phyloP scores from a whole-genome alignment of 2,113 vertebrate genomes.

The Microtus pennsylvanicus region DNA sequence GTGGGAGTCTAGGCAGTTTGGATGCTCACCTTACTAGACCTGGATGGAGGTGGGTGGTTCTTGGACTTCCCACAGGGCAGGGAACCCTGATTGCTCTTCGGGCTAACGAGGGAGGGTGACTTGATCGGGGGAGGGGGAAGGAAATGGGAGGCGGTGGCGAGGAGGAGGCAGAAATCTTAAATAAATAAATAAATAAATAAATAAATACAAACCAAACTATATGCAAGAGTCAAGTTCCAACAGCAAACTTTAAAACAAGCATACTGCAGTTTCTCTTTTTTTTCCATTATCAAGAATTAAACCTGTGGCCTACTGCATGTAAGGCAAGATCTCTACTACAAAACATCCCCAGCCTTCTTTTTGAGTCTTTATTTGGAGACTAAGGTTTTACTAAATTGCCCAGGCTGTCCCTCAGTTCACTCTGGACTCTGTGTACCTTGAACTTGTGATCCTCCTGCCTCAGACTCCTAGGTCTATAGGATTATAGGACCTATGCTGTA shows the following conservation, averaged over 20 bases:
- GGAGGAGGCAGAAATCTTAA: too few relatives aligned
- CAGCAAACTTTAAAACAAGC: constrained; percentile 18
- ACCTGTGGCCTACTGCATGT: neutral
- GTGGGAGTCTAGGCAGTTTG: too few relatives aligned
- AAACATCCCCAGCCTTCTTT: neutral
- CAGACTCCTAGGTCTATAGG: neutral
- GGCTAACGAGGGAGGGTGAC: too few relatives aligned
- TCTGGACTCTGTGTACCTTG: neutral
- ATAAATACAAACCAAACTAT: neutral
- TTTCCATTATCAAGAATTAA: neutral
- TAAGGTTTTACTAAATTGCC: neutral
- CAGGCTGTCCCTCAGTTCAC: neutral
- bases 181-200: too few relatives aligned
- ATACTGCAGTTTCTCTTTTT: neutral
- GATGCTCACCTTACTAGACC: too few relatives aligned
- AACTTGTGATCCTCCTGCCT: neutral
- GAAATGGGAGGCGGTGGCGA: too few relatives aligned
- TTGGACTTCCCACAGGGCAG: too few relatives aligned
- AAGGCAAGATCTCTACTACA: neutral
- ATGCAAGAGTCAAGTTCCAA: neutral
- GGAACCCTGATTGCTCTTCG: too few relatives aligned
- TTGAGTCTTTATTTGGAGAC: neutral
- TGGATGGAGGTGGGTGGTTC: too few relatives aligned
- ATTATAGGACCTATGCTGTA: neutral
- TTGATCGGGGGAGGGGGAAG: too few relatives aligned